Evolutionary conservation across 2,797 vertebrate species (phyloP).

Genomic region (Hapalemur alaotrensis): DNA sequence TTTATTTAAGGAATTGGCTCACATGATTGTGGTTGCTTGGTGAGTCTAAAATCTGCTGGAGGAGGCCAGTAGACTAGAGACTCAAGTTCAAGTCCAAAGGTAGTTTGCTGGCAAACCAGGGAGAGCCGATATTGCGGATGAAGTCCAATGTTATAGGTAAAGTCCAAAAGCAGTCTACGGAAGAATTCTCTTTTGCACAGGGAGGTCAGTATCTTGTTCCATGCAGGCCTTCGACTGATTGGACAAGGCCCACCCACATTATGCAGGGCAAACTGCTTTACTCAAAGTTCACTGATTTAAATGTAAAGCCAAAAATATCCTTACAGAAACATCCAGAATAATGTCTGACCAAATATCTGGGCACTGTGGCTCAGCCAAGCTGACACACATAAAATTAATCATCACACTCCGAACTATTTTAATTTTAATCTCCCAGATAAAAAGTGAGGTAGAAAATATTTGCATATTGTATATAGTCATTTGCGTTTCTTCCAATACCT

Average conservation of each 20-base stretch:
- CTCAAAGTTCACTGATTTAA: neutral
- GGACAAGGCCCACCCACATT: neutral
- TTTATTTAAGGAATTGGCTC: neutral
- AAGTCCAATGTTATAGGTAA: neutral
- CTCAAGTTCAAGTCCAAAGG: neutral
- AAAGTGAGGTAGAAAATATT: neutral
- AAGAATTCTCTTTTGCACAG: neutral
- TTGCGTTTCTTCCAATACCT: slow-evolving; percentile 14
- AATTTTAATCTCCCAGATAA: neutral
- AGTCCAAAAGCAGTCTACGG: neutral
- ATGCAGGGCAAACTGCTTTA: neutral
- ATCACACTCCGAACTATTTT: neutral
- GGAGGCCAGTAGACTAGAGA: neutral
- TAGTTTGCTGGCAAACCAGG: neutral
- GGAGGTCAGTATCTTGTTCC: neutral
- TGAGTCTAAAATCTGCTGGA: neutral
- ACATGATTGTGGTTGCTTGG: neutral
- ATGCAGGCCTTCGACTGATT: neutral
- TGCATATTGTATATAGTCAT: neutral
- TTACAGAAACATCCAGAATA: neutral
- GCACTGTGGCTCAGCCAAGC: neutral
- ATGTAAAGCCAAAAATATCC: neutral
- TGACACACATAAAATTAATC: neutral
- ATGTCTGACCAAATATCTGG: neutral
- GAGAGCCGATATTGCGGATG: neutral